A percentile compares a stretch with the other conserved stretches of the same genome.
phyloP scores from a whole-genome alignment of 2,797 vertebrate genomes.

The Schizopygopsis pylzovi region DNA sequence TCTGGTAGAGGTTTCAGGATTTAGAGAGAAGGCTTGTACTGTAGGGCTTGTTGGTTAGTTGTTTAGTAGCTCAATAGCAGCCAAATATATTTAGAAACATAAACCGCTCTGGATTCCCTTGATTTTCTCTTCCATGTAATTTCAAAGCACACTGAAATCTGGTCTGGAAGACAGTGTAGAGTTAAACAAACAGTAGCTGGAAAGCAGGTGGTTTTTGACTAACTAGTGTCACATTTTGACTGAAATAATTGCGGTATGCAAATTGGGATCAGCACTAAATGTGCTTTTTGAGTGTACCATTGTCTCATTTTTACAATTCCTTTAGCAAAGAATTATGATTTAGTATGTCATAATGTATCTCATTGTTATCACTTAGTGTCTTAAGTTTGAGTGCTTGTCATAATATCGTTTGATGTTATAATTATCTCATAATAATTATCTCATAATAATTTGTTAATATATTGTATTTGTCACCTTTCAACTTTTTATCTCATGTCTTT shows the following conservation, averaged over 20 bases:
- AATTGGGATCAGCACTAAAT: not conserved
- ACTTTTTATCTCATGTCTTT: too few relatives aligned
- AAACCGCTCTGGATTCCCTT: not conserved
- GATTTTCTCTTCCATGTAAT: not conserved
- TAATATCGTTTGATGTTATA: not conserved
- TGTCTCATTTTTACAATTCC: not conserved
- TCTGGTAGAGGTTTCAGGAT: slow-evolving; percentile 44
- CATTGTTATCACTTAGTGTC: not conserved
- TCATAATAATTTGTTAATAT: not conserved
- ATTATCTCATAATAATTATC: not conserved
- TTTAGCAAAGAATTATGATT: not conserved
- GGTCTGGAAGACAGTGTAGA: not conserved
- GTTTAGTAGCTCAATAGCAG: not conserved
- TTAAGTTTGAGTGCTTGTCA: not conserved
- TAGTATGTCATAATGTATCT: not conserved
- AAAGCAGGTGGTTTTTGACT: not conserved
- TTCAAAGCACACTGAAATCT: not conserved
- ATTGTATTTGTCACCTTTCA: not conserved
- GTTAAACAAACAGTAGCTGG: not conserved
- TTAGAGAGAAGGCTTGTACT: not conserved
- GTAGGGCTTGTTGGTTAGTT: not conserved
- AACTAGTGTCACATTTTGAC: not conserved
- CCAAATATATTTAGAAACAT: not conserved
- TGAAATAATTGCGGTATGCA: not conserved
- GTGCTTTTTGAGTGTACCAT: not conserved